A percentile compares a stretch with the other conserved stretches of the same genome.
phyloP scores from a whole-genome alignment of 2,113 vertebrate species.

The Bolborhynchus lineola region DNA sequence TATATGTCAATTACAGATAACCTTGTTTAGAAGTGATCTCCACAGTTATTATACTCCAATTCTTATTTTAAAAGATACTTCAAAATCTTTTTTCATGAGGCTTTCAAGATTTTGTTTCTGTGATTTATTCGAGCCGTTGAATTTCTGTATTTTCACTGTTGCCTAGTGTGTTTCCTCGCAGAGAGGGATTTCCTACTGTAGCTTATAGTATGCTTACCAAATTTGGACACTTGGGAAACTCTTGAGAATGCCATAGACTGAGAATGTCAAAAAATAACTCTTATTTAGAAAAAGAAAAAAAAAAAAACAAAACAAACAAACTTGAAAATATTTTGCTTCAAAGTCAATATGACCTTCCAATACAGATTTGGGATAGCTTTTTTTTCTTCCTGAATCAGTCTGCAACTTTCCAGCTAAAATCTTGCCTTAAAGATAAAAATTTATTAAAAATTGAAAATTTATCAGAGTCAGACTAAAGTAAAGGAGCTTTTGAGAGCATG shows the following conservation, averaged over 20 bases:
- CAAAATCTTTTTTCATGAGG: not conserved
- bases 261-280: not conserved
- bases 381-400: not conserved
- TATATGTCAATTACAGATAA: not conserved
- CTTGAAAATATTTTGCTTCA: not conserved
- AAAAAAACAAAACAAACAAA: not conserved
- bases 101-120: not conserved
- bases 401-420: not conserved
- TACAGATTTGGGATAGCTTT: not conserved
- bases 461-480: not conserved
- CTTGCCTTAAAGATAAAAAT: too few species aligned
- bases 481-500: not conserved
- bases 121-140: not conserved
- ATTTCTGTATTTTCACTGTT: not conserved
- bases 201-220: not conserved
- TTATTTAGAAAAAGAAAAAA: not conserved
- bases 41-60: not conserved
- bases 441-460: not conserved
- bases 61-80: conserved; percentile 16
- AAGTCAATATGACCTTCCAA: not conserved
- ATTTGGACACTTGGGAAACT: not conserved
- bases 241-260: not conserved
- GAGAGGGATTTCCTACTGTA: not conserved
- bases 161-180: not conserved
- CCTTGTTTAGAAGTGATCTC: not conserved